Percentiles rank a stretch among this genome's conserved stretches.
Evolutionary conservation across 2,113 vertebrate species (phyloP).

Genomic region (Lycocorax pyrrhopterus): DNA sequence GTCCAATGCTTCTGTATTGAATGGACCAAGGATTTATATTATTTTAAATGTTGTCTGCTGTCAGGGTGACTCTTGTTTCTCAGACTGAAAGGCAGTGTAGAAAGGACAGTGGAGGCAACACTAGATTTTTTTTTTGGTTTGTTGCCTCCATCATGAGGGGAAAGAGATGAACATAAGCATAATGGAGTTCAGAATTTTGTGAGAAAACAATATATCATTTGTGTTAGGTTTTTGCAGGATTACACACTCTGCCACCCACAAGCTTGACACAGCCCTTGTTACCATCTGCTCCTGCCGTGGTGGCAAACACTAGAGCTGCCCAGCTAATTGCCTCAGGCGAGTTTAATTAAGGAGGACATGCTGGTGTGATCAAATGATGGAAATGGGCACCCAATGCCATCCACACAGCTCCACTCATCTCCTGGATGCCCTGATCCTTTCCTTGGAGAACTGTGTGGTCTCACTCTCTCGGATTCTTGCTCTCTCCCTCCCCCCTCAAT

Average conservation of each 20-base stretch:
- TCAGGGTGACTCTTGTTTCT: background rate
- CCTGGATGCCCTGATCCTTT: background rate
- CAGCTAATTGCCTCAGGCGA: background rate
- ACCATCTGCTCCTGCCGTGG: background rate
- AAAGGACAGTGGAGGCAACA: background rate
- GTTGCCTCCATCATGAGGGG: background rate
- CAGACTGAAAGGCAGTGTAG: background rate
- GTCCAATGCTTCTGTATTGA: background rate
- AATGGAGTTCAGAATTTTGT: background rate
- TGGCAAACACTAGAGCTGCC: background rate
- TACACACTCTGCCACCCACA: background rate
- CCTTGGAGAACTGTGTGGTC: background rate
- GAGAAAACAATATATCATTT: background rate
- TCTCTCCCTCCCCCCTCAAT: fast-evolving
- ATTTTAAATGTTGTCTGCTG: background rate
- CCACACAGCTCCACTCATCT: background rate
- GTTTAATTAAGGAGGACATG: background rate
- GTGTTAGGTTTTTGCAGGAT: background rate
- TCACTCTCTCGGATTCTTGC: background rate
- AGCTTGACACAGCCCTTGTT: fast-evolving
- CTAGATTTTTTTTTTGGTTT: background rate
- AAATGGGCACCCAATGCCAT: background rate
- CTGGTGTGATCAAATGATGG: background rate
- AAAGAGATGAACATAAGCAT: background rate
- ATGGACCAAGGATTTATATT: background rate